Percentiles rank a stretch among this genome's conserved stretches.
phyloP scores from a whole-genome alignment of 2,888 invertebrate genomes.

The Clistopyga incitator region DNA sequence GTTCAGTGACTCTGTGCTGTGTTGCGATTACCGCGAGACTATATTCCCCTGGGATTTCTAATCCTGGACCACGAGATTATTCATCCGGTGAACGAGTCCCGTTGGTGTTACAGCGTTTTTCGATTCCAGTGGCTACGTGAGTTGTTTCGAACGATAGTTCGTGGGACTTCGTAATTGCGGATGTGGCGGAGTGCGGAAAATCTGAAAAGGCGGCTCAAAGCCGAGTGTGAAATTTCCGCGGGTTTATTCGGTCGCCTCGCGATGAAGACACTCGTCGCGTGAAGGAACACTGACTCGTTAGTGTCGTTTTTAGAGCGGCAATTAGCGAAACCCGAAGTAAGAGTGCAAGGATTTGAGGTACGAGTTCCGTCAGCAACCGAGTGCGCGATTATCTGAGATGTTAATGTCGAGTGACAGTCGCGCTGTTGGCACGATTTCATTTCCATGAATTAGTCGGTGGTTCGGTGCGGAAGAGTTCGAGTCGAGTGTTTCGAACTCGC shows the following conservation, averaged over 20 bases:
- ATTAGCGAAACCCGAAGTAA: neutral
- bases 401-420: slow-evolving; percentile 43
- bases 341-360: neutral
- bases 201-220: neutral
- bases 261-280: neutral
- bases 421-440: slow-evolving; percentile 36
- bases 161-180: slow-evolving; percentile 2
- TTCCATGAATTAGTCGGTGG: slow-evolving; percentile 8
- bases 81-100: neutral
- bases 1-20: slow-evolving; percentile 33
- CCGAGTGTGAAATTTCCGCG: neutral
- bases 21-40: neutral
- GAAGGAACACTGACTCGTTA: neutral
- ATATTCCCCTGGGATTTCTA: neutral
- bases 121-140: slow-evolving; percentile 3
- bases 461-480: neutral
- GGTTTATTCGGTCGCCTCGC: neutral
- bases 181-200: slow-evolving; percentile 42
- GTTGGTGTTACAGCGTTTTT: neutral
- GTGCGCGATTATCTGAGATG: slow-evolving; percentile 42
- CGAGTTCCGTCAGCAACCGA: neutral
- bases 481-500: neutral
- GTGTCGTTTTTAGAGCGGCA: neutral
- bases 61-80: neutral
- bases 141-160: slow-evolving; percentile 1